Evolutionary conservation across 2,888 invertebrate genomes (phyloP).

Genomic region (Gonocerus acuteangulatus): DNA sequence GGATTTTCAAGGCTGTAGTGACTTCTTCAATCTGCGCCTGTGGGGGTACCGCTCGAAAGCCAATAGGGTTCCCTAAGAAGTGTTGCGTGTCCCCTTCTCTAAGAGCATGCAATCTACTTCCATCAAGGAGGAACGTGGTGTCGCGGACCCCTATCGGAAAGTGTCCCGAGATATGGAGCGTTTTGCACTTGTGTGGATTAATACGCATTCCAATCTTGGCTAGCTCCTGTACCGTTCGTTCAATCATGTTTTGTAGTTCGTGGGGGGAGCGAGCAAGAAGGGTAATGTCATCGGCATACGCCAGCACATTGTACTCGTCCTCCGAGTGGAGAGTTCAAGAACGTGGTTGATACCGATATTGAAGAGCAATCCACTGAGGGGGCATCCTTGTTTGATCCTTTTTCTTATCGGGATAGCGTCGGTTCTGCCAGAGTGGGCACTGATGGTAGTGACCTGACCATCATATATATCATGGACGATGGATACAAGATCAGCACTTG

Average conservation of each 20-base stretch:
- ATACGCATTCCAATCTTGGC: not conserved
- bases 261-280: not conserved
- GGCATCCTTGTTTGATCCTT: conserved; percentile 20
- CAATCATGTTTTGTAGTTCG: not conserved
- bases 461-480: not conserved
- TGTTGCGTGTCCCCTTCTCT: conserved; percentile 11
- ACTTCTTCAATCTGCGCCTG: conserved; percentile 1
- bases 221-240: not conserved
- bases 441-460: conserved; percentile 17
- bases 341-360: conserved; percentile 1
- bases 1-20: not conserved
- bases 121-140: not conserved
- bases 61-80: conserved; percentile 19
- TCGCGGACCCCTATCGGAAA: not conserved
- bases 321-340: too few species aligned
- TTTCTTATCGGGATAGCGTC: not conserved
- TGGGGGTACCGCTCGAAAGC: conserved; percentile 10
- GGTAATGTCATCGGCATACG: not conserved
- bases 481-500: conserved; percentile 8
- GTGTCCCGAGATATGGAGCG: not conserved
- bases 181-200: conserved; percentile 11
- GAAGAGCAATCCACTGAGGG: conserved; percentile 17
- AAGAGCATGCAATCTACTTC: not conserved
- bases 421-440: not conserved
- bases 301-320: too few species aligned